Evolutionary conservation across 2,113 vertebrate species (phyloP).

Genomic region (Paracanthobrama guichenoti): DNA sequence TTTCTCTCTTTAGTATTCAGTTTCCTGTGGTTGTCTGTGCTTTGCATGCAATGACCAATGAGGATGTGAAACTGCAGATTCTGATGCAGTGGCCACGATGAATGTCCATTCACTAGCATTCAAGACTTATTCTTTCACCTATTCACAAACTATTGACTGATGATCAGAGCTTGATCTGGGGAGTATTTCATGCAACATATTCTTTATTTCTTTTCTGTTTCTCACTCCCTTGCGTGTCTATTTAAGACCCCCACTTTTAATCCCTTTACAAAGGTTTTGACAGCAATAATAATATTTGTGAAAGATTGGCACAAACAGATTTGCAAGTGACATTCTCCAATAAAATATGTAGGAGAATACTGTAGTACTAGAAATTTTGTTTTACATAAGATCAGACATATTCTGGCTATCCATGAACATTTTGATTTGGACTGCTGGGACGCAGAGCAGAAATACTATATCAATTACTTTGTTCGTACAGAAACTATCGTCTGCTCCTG

Average conservation of each 20-base stretch:
- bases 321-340: not conserved
- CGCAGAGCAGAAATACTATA: not conserved
- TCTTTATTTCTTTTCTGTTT: not conserved
- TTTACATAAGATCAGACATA: not conserved
- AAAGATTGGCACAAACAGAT: constrained; percentile 23
- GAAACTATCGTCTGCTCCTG: not conserved
- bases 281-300: constrained; percentile 40
- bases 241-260: constrained; percentile 39
- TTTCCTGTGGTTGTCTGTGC: constrained; percentile 27
- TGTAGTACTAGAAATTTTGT: not conserved
- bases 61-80: constrained; percentile 28
- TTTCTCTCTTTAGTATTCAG: constrained; percentile 10
- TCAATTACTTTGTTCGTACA: not conserved
- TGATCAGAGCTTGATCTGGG: not conserved
- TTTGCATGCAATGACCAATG: constrained; percentile 22
- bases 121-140: constrained; percentile 20
- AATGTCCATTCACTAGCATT: constrained; percentile 2
- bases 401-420: not conserved
- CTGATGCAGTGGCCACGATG: constrained; percentile 8
- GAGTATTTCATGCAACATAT: not conserved
- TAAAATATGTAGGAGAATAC: not conserved
- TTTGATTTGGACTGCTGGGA: not conserved
- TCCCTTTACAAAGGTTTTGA: constrained; percentile 55
- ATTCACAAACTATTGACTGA: constrained; percentile 9
- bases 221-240: not conserved